A percentile compares a stretch with the other conserved stretches of the same genome.
phyloP scores from a whole-genome alignment of 1,140 invertebrate genomes.

The Ladona fulva region DNA sequence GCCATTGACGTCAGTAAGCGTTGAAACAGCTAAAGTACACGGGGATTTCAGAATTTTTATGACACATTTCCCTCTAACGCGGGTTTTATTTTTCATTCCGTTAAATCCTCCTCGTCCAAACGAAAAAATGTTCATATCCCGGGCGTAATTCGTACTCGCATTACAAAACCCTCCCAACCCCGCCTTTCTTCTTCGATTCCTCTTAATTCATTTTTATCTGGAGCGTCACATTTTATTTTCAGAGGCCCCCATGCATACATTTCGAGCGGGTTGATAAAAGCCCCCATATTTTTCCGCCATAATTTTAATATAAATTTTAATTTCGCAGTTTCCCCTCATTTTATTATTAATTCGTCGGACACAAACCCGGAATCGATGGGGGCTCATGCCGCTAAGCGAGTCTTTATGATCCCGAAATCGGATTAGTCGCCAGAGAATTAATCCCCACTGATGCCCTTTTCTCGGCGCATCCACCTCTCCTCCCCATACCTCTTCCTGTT shows the following conservation, averaged over 20 bases:
- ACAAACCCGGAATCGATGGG: background rate
- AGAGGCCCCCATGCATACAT: too few species aligned
- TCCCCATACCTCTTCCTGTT: background rate
- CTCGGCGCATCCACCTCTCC: background rate
- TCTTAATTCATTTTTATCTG: background rate
- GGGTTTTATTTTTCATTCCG: background rate
- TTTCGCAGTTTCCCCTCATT: background rate
- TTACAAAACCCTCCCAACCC: background rate
- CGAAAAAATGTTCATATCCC: too few species aligned
- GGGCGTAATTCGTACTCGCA: too few species aligned
- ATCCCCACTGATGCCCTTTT: background rate
- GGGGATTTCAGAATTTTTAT: background rate
- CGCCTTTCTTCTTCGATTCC: background rate
- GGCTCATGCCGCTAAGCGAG: background rate
- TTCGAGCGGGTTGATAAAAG: too few species aligned
- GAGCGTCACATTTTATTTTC: too few species aligned
- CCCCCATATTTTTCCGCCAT: background rate
- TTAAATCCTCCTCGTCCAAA: too few species aligned
- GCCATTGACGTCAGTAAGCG: background rate
- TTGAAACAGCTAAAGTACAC: background rate
- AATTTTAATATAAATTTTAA: background rate
- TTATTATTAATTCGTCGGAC: background rate
- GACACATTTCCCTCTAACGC: background rate
- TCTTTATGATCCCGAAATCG: slow-evolving; percentile 9
- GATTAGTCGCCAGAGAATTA: background rate